These are phyloP conservation scores for Margarornis squamiger DNA, from an alignment of 2,797 vertebrate species.

Conservation along the genomic window DNA sequence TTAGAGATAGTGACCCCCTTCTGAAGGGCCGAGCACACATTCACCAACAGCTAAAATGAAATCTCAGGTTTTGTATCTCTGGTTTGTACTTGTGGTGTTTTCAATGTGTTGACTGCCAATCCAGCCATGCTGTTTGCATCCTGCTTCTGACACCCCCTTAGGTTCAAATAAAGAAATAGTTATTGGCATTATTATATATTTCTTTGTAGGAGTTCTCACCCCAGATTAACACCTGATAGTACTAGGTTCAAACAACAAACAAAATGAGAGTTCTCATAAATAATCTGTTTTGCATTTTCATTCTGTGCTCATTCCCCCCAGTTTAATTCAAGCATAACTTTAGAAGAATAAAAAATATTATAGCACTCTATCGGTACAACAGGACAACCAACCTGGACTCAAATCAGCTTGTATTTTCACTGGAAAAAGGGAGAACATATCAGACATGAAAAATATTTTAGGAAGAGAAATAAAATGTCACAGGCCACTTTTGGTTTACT, in stretches of 20 bases:
- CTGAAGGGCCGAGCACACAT: background rate
- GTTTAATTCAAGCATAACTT: background rate
- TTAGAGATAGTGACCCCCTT: fast-evolving
- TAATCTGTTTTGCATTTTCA: background rate
- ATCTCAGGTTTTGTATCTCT: background rate
- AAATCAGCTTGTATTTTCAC: background rate
- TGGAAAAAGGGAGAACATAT: background rate
- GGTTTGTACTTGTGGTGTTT: background rate
- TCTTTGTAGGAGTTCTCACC: background rate
- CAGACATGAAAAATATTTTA: background rate
- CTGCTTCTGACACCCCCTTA: background rate
- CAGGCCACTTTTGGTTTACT: background rate
- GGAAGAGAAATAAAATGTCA: background rate
- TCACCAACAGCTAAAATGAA: background rate
- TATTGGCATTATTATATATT: background rate
- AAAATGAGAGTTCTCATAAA: background rate
- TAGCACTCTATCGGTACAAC: background rate
- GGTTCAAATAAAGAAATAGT: background rate
- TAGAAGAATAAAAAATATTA: background rate
- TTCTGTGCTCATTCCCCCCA: background rate
- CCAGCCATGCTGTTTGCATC: background rate
- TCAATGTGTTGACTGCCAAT: background rate
- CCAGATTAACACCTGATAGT: background rate
- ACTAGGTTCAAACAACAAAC: background rate
- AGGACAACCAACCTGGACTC: background rate